Evolutionary conservation across 2,113 vertebrate genomes (phyloP).

Genomic region (Sceloporus tristichus): DNA sequence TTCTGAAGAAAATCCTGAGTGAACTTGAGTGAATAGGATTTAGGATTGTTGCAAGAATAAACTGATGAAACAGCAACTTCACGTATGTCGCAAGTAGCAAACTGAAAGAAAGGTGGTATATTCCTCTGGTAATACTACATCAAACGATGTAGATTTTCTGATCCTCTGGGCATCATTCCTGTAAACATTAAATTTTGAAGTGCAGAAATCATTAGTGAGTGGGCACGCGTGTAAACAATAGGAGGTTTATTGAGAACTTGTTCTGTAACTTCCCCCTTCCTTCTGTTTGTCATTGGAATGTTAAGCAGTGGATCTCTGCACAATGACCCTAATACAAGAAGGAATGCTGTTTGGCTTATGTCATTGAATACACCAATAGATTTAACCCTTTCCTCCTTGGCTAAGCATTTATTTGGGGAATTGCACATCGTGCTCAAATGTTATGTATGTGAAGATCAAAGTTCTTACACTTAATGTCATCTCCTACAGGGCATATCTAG

Average conservation of each 20-base stretch:
- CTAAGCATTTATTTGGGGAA: background rate
- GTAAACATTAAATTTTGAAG: background rate
- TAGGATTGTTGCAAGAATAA: background rate
- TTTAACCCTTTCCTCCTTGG: background rate
- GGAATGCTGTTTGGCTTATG: background rate
- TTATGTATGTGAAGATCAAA: background rate
- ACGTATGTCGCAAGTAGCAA: background rate
- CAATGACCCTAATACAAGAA: accelerated
- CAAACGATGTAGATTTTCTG: background rate
- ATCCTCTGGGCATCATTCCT: accelerated
- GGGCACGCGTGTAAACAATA: accelerated
- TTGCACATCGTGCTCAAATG: background rate
- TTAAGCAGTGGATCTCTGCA: accelerated
- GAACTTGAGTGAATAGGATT: background rate
- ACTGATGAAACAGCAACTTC: background rate
- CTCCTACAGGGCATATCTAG: conserved; percentile 86
- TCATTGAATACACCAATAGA: accelerated
- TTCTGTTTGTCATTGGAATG: background rate
- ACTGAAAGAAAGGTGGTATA: background rate
- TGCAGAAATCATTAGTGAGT: accelerated
- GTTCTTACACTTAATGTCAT: conserved; percentile 56
- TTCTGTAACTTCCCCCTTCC: background rate
- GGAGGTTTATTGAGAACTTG: background rate
- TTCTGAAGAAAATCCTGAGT: background rate
- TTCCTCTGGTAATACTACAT: background rate